Conservation (phyloP, 2,888 invertebrate genomes). For the Helicoverpa assulta region DNA sequence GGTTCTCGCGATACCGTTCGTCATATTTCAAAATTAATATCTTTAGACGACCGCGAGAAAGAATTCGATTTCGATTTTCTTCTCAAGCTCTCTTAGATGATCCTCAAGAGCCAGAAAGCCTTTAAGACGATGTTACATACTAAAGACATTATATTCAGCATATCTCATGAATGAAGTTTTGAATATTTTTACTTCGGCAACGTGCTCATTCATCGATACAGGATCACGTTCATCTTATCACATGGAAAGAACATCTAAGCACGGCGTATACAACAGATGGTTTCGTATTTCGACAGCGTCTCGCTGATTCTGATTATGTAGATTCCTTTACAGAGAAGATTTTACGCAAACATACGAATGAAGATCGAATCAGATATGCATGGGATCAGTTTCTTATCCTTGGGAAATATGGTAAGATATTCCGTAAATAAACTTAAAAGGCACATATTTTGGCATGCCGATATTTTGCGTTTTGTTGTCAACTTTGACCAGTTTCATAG, state of each 20-base stretch:
- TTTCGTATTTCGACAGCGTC: conserved; percentile 81
- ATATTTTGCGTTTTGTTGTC: conserved; percentile 58
- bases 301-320: conserved; percentile 86
- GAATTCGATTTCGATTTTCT: conserved; percentile 60
- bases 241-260: conserved; percentile 60
- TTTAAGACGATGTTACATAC: conserved; percentile 42
- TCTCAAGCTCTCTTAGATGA: conserved; percentile 46
- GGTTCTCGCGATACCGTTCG: conserved; percentile 77
- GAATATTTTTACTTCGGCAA: conserved; percentile 38
- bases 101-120: conserved; percentile 47
- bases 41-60: conserved; percentile 56
- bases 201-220: conserved; percentile 38
- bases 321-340: conserved; percentile 82
- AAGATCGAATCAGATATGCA: conserved; percentile 87
- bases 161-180: conserved; percentile 25
- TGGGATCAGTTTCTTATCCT: conserved; percentile 84
- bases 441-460: conserved; percentile 64
- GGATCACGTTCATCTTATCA: conserved; percentile 46
- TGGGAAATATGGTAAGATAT: conserved; percentile 78
- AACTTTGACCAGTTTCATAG: conserved; percentile 54
- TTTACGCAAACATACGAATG: conserved; percentile 86
- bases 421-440: conserved; percentile 78
- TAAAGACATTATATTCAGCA: conserved; percentile 39
- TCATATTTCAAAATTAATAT: conserved; percentile 72
- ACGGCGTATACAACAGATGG: conserved; percentile 69